Percentiles rank a stretch among this genome's conserved stretches.
Conservation (phyloP, 2,888 invertebrate genomes). For the Drosophila subquinaria region DNA sequence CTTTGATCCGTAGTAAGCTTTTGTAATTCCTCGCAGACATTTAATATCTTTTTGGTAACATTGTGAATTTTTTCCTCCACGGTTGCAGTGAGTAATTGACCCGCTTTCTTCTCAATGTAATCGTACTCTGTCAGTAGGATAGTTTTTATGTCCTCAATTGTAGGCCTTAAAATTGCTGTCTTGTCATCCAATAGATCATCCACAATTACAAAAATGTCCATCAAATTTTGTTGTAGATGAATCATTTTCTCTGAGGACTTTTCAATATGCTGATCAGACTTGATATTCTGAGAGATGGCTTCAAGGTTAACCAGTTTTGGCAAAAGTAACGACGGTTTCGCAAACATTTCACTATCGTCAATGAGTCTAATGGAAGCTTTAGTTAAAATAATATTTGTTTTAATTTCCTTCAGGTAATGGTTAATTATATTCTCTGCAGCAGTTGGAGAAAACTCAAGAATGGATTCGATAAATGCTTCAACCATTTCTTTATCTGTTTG, state of each 20-base stretch:
- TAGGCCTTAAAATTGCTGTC: constrained; percentile 30
- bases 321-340: constrained; percentile 50
- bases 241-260: constrained; percentile 78
- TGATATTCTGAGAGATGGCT: constrained; percentile 51
- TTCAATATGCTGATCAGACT: constrained; percentile 43
- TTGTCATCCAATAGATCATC: constrained; percentile 68
- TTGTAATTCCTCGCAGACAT: constrained; percentile 51
- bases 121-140: constrained; percentile 62
- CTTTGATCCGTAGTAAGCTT: not conserved
- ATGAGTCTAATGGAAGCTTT: constrained; percentile 51
- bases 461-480: constrained; percentile 55
- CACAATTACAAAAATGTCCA: constrained; percentile 80
- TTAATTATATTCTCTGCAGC: constrained; percentile 43
- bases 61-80: constrained; percentile 45
- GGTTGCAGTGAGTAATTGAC: constrained; percentile 26
- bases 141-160: constrained; percentile 62
- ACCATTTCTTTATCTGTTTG: constrained; percentile 34
- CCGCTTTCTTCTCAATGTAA: constrained; percentile 54
- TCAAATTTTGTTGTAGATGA: constrained; percentile 76
- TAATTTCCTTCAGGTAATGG: constrained; percentile 52
- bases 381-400: constrained; percentile 51
- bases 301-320: constrained; percentile 60
- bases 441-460: constrained; percentile 50
- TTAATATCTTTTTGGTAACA: constrained; percentile 48
- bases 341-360: constrained; percentile 53